Conservation (phyloP, 2,888 invertebrate species). For the Macrosiphum euphorbiae region DNA sequence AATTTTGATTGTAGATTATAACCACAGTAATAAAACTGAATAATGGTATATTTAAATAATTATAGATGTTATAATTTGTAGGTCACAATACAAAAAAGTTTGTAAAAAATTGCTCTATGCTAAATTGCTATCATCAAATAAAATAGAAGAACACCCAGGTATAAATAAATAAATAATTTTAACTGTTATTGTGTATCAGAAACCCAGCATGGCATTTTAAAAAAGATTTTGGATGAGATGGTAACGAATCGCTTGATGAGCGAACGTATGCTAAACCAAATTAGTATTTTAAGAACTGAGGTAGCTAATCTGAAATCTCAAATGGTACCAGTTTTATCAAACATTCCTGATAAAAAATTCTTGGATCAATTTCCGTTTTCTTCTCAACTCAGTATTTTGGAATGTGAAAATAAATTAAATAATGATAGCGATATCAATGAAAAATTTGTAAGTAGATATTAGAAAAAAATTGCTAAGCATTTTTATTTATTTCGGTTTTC, state of each 20-base stretch:
- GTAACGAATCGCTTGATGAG: conserved; percentile 28
- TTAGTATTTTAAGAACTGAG: not conserved
- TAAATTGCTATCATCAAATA: too few relatives aligned
- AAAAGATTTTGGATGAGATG: not conserved
- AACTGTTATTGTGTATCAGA: not conserved
- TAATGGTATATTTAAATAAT: too few relatives aligned
- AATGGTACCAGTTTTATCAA: conserved; percentile 6
- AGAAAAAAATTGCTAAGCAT: not conserved
- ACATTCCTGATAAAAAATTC: not conserved
- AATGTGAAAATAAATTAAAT: not conserved
- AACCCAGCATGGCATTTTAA: not conserved
- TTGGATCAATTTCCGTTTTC: not conserved
- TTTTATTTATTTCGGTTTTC: not conserved
- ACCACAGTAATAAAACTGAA: too few relatives aligned
- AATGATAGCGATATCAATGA: not conserved
- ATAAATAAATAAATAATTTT: not conserved
- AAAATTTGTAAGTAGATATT: conserved; percentile 1
- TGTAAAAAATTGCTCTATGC: too few relatives aligned
- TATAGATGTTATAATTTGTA: not conserved
- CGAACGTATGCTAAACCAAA: conserved; percentile 3
- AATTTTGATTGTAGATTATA: too few relatives aligned
- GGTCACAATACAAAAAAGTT: not conserved
- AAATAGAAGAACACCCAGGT: not conserved
- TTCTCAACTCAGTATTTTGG: not conserved
- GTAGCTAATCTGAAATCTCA: not conserved